These are phyloP conservation scores for Burhinus oedicnemus DNA, from an alignment of 2,113 vertebrate genomes.

Conservation along the genomic window DNA sequence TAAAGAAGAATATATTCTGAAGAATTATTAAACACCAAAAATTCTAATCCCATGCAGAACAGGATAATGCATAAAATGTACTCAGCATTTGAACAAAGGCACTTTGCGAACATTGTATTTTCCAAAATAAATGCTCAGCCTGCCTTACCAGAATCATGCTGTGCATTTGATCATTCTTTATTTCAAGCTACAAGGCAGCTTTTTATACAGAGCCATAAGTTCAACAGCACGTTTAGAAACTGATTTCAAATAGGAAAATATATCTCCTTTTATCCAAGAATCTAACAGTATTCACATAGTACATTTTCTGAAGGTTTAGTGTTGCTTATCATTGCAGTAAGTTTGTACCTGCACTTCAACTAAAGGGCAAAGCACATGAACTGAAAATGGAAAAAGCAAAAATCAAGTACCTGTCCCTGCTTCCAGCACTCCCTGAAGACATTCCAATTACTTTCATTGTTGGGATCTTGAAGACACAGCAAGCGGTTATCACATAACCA, in stretches of 20 bases:
- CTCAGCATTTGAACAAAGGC: background rate
- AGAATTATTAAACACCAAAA: background rate
- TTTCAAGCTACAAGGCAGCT: background rate
- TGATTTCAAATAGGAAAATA: background rate
- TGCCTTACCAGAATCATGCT: background rate
- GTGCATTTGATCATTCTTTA: background rate
- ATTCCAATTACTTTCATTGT: slow-evolving; percentile 84
- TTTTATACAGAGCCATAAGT: background rate
- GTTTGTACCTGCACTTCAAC: background rate
- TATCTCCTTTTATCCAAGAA: background rate
- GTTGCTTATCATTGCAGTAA: background rate
- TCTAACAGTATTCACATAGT: background rate
- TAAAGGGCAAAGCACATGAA: background rate
- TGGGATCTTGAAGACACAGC: slow-evolving; percentile 82
- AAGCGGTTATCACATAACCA: slow-evolving; percentile 82
- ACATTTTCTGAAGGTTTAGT: background rate
- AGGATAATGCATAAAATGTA: background rate
- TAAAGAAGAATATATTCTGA: background rate
- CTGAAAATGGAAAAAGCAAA: background rate
- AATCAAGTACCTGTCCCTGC: slow-evolving; percentile 78
- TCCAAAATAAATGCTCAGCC: background rate
- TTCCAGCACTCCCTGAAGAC: slow-evolving; percentile 86
- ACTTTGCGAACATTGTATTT: background rate
- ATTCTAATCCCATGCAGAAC: background rate
- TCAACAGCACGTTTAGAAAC: background rate